Base-by-base conservation (phyloP, 1,140 invertebrate genomes). In the Phymorhynchus buccinoides region DNA sequence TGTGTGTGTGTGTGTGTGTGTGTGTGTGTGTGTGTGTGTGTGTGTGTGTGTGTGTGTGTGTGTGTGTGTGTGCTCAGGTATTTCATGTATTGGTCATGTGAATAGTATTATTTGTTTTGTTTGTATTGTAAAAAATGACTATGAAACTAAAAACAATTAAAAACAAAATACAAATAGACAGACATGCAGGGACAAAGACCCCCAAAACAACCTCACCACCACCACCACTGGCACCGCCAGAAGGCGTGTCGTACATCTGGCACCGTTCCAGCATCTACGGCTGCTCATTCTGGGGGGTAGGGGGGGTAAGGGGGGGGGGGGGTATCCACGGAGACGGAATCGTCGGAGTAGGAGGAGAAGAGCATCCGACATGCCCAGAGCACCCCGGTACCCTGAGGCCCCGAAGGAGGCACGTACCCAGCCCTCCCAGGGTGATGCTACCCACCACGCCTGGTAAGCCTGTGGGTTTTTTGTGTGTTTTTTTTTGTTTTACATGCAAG, bases 1-100 rank as follows among this genome's bases (percentile, higher is more conserved):
- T 71, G 66, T 7, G 66, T 71, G 66, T 7, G 66, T 71, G 66
- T 71, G 66, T 71, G 66, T 14, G 66, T 71, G 66, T 52, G 48
- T 52, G 48, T 52, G 48, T 52, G 48, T 52, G 48, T 52, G 48
- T 12, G 48, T 52, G 48, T 52, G 48, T 52, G 48, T 52, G 48
- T 52, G 48, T 52, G 48, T 12, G 48, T 52, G 48, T 52, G 48
- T 52, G 48, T 52, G 48, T 52, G 62, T 66, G 62, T n/a, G 62
- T 66, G 62, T 66, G 62, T 66, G 62, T 66, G 62, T 66, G 62
- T 66, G 48, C 22, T n/a, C n/a, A n/a, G n/a, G n/a, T n/a, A n/a
- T n/a, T n/a, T n/a, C n/a, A n/a, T n/a, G n/a, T n/a, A n/a, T n/a
- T n/a, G n/a, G n/a, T n/a, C n/a, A n/a, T n/a, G n/a, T n/a, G n/a